A percentile compares a stretch with the other conserved stretches of the same genome.
phyloP scores from a whole-genome alignment of 2,113 vertebrate genomes.

The Dasyornis broadbenti region DNA sequence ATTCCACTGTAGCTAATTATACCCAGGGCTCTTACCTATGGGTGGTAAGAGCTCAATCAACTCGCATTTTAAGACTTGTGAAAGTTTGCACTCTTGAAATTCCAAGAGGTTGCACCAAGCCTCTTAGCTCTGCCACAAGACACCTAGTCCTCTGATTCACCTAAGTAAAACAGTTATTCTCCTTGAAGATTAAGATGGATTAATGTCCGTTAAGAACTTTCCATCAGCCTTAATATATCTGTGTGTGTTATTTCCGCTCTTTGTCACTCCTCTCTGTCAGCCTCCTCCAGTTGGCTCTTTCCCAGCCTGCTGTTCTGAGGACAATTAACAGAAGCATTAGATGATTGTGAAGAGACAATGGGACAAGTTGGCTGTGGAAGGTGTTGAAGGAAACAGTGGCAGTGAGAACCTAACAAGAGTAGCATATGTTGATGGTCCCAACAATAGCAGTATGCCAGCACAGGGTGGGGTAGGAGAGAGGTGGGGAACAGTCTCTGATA shows the following conservation, averaged over 20 bases:
- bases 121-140: not conserved
- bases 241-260: accelerated
- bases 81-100: not conserved
- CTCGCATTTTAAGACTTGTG: not conserved
- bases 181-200: not conserved
- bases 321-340: not conserved
- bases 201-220: not conserved
- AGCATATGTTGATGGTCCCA: not conserved
- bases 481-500: too few species aligned
- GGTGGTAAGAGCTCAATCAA: not conserved
- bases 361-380: not conserved
- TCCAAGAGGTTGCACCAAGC: not conserved
- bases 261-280: not conserved
- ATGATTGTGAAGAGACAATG: not conserved
- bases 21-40: not conserved
- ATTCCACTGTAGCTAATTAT: not conserved
- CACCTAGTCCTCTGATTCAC: not conserved
- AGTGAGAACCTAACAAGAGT: not conserved
- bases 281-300: not conserved
- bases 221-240: accelerated
- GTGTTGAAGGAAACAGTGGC: not conserved
- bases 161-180: not conserved
- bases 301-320: not conserved
- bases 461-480: not conserved
- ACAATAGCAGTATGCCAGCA: accelerated